These are phyloP conservation scores for Albula goreensis DNA, from an alignment of 2,113 vertebrate genomes.

Conservation along the genomic window DNA sequence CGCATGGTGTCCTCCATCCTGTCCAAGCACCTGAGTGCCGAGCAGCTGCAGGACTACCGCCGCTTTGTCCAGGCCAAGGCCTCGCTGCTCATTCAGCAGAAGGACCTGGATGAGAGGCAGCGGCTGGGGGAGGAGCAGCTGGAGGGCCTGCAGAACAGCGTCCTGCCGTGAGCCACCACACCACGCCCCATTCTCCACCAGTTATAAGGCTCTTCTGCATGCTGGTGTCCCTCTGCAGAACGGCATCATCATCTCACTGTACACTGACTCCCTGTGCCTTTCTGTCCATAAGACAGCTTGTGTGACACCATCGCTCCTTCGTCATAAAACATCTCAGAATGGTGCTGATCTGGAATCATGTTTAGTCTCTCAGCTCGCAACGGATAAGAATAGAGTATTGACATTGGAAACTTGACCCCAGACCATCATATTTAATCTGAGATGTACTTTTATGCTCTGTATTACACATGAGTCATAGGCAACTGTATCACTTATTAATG, in stretches of 20 bases:
- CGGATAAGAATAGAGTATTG: too few relatives aligned
- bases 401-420: too few relatives aligned
- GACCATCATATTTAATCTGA: too few relatives aligned
- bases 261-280: background rate
- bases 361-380: too few relatives aligned
- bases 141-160: constrained; percentile 68
- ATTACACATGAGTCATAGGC: background rate
- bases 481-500: background rate
- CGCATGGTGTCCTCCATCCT: constrained; percentile 80
- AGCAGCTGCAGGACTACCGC: constrained; percentile 79
- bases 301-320: background rate
- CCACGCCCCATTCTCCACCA: background rate
- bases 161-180: constrained; percentile 44
- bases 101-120: constrained; percentile 86
- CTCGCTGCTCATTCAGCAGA: constrained; percentile 83
- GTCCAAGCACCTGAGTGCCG: constrained; percentile 69
- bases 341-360: too few relatives aligned
- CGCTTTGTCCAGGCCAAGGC: constrained; percentile 82
- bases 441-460: too few relatives aligned
- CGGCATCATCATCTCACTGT: background rate
- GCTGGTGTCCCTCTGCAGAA: background rate
- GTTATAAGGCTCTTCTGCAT: background rate
- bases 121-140: constrained; percentile 82
- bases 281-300: background rate
- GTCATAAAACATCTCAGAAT: too few relatives aligned